These are phyloP conservation scores for Thaumatotibia leucotreta DNA, from an alignment of 1,140 invertebrate genomes.

Conservation along the genomic window DNA sequence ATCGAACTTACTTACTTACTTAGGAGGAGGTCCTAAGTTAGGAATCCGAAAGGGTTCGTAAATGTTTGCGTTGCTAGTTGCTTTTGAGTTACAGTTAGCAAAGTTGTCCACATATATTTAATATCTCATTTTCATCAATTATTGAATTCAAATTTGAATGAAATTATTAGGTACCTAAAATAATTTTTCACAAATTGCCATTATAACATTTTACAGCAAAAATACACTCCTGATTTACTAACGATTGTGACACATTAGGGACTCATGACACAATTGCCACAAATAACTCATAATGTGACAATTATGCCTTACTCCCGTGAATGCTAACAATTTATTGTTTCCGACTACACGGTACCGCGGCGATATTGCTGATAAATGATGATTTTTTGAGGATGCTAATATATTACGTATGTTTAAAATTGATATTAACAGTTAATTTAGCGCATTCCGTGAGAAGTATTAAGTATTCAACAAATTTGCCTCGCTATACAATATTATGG, in stretches of 20 bases:
- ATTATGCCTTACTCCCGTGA: conserved; percentile 42
- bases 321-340: conserved; percentile 50
- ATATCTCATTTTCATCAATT: neutral
- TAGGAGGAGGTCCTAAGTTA: no score
- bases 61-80: no score
- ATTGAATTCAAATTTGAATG: neutral
- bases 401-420: neutral
- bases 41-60: no score
- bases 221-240: conserved; percentile 36
- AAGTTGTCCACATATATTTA: neutral
- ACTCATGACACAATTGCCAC: conserved; percentile 23
- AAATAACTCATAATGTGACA: conserved; percentile 56
- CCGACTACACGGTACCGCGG: conserved; percentile 34
- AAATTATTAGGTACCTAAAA: conserved; percentile 12
- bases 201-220: neutral
- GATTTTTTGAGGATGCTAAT: neutral
- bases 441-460: no score
- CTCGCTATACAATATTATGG: no score
- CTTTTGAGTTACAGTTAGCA: no score
- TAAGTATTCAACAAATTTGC: no score
- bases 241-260: conserved; percentile 35
- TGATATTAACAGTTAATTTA: neutral
- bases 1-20: no score
- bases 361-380: neutral
- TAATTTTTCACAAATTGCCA: conserved; percentile 14